These are phyloP conservation scores for Halictus rubicundus DNA, from an alignment of 1,140 invertebrate genomes.

Conservation along the genomic window DNA sequence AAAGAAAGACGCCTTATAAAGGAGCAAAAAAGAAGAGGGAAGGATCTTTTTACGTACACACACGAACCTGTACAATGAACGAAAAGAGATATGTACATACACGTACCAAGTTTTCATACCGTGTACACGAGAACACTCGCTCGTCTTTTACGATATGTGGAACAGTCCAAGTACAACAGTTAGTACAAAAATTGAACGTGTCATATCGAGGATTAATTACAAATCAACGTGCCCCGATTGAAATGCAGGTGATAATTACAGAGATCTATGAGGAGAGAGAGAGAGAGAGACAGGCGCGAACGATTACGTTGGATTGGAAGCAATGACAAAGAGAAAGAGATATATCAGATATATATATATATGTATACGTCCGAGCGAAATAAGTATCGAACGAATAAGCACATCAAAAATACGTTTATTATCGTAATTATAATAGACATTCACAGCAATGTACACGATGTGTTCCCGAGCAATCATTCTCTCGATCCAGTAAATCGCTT, in stretches of 20 bases:
- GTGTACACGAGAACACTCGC: background rate
- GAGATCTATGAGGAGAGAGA: background rate
- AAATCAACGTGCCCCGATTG: conserved; percentile 1
- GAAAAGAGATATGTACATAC: conserved; percentile 29
- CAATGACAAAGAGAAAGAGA: conserved; percentile 12
- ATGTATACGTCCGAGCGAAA: conserved; percentile 4
- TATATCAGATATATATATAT: background rate
- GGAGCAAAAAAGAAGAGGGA: too few relatives aligned
- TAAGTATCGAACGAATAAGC: conserved; percentile 61
- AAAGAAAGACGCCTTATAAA: background rate
- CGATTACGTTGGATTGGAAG: background rate
- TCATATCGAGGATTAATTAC: conserved; percentile 43
- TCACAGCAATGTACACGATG: conserved; percentile 65
- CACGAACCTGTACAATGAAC: conserved; percentile 5
- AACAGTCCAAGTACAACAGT: conserved; percentile 54
- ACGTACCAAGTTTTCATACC: conserved; percentile 45
- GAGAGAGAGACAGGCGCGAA: too few relatives aligned
- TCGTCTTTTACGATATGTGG: conserved; percentile 7
- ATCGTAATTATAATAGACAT: conserved; percentile 64
- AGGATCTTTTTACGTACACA: conserved; percentile 30
- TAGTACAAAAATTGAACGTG: conserved; percentile 55
- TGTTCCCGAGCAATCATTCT: conserved; percentile 60
- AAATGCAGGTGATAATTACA: background rate
- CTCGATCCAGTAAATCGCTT: conserved; percentile 64
- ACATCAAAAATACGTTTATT: conserved; percentile 77